A percentile compares a stretch with the other conserved stretches of the same genome.
phyloP scores from a whole-genome alignment of 1,140 invertebrate genomes.

The Listronotus bonariensis region DNA sequence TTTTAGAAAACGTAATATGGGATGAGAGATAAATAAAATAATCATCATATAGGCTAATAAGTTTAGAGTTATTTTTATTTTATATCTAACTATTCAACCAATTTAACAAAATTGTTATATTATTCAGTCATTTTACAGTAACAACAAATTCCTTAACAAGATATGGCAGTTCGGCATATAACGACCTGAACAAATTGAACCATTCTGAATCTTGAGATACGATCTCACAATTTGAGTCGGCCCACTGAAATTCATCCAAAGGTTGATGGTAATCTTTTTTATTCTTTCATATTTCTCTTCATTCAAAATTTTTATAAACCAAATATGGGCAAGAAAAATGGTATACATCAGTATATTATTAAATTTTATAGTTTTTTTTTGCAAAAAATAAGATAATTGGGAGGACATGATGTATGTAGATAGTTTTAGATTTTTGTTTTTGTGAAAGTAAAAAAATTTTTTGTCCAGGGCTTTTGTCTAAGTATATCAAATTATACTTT shows the following conservation, averaged over 20 bases:
- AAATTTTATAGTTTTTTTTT: constrained; percentile 4
- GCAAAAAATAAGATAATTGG: background rate
- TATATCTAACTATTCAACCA: too few species aligned
- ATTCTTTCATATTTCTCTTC: constrained; percentile 6
- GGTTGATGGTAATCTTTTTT: constrained; percentile 14
- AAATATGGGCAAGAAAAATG: background rate
- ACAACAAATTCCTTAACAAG: background rate
- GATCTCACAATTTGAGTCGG: constrained; percentile 16
- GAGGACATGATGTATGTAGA: too few species aligned
- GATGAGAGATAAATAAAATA: too few species aligned
- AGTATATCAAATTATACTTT: too few species aligned
- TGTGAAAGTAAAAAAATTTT: too few species aligned
- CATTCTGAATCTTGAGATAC: constrained; percentile 12
- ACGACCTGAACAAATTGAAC: constrained; percentile 18
- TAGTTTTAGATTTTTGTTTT: too few species aligned
- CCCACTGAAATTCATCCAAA: constrained; percentile 13
- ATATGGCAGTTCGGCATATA: constrained; percentile 9
- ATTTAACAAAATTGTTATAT: too few species aligned
- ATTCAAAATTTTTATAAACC: constrained; percentile 3
- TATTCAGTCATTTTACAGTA: background rate
- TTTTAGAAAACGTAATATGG: too few species aligned
- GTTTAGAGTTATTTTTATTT: too few species aligned
- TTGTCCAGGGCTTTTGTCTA: too few species aligned
- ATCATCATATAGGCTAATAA: too few species aligned
- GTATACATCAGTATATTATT: background rate